Conservation (phyloP, 2,888 invertebrate genomes). For the Cyrtodaria siliqua region DNA sequence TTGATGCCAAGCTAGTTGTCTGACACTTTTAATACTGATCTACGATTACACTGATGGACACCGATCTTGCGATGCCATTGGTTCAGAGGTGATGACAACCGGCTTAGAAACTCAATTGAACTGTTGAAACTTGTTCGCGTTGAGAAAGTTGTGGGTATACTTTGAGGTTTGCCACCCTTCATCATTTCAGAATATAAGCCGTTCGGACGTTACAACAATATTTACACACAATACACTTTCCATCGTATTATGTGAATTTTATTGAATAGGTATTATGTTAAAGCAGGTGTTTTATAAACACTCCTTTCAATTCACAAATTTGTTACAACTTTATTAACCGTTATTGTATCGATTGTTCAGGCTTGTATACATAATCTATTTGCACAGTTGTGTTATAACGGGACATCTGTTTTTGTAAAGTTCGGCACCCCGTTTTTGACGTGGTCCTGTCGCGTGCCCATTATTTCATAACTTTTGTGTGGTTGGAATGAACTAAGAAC, state of each 20-base stretch:
- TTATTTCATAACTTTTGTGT: not conserved
- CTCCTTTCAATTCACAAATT: conserved; percentile 23
- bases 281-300: conserved; percentile 47
- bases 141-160: too few relatives aligned
- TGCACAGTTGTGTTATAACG: conserved; percentile 35
- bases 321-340: conserved; percentile 10
- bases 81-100: too few relatives aligned
- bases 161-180: conserved; percentile 4
- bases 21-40: too few relatives aligned
- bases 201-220: conserved; percentile 1
- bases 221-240: conserved; percentile 37
- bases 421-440: not conserved
- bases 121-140: too few relatives aligned
- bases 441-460: conserved; percentile 23
- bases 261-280: conserved; percentile 19
- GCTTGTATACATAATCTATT: conserved; percentile 29
- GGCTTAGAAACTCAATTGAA: too few relatives aligned
- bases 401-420: conserved; percentile 38
- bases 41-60: too few relatives aligned
- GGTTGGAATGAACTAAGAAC: not conserved
- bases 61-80: too few relatives aligned
- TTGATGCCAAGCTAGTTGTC: too few relatives aligned
- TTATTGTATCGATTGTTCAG: conserved; percentile 24
- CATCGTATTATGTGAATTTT: conserved; percentile 30
- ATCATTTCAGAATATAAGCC: not conserved